Evolutionary conservation across 1,140 invertebrate species (phyloP).

Genomic region (Holcopasites calliopsidis): DNA sequence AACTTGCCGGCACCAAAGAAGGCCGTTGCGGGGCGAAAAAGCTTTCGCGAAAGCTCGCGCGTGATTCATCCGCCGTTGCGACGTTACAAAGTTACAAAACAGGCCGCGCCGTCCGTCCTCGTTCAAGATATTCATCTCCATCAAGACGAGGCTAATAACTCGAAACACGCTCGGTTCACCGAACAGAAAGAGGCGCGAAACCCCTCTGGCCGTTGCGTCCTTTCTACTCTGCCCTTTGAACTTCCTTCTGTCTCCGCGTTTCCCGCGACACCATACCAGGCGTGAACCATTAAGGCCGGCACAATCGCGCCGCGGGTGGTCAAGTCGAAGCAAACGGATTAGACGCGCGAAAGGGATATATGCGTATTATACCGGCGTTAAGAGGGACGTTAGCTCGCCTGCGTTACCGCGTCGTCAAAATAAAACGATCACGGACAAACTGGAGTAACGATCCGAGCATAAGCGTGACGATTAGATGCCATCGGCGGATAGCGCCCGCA

Average conservation of each 20-base stretch:
- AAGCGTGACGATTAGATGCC: conserved; percentile 57
- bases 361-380: neutral
- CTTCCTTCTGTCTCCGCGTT: conserved; percentile 10
- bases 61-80: conserved; percentile 1
- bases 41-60: neutral
- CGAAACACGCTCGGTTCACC: conserved; percentile 5
- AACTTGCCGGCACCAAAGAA: neutral
- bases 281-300: conserved; percentile 64
- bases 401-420: conserved; percentile 62
- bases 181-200: conserved; percentile 29
- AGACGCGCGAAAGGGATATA: neutral
- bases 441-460: conserved; percentile 66
- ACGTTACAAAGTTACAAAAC: conserved; percentile 29
- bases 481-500: conserved; percentile 59
- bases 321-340: conserved; percentile 1
- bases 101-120: neutral
- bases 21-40: conserved; percentile 11
- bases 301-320: conserved; percentile 70
- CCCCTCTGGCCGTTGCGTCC: neutral
- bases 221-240: conserved; percentile 37
- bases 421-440: conserved; percentile 69
- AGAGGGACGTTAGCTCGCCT: too few species aligned
- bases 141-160: conserved; percentile 41
- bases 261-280: conserved; percentile 37
- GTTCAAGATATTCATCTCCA: conserved; percentile 39